Percentiles rank a stretch among this genome's conserved stretches.
Evolutionary conservation across 2,797 vertebrate genomes (phyloP).

Genomic region (Scarus forsteni): DNA sequence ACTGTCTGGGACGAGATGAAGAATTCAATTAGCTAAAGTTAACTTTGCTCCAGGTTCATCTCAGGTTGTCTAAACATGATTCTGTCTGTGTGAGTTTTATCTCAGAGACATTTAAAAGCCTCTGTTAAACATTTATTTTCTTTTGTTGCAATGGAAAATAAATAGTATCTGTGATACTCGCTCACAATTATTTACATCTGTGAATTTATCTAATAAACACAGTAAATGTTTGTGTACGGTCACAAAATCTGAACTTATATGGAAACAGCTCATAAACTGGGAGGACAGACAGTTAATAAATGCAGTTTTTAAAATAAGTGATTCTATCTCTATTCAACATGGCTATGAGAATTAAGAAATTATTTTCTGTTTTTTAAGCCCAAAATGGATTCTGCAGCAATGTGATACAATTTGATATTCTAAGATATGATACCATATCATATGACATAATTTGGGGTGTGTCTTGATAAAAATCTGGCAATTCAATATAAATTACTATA

Average conservation of each 20-base stretch:
- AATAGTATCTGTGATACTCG: slow-evolving; percentile 32
- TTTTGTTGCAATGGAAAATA: slow-evolving; percentile 66
- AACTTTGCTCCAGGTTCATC: slow-evolving; percentile 45
- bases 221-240: slow-evolving; percentile 5
- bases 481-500: too few species aligned
- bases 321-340: too few species aligned
- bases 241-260: not conserved
- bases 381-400: too few species aligned
- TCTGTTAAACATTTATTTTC: slow-evolving; percentile 47
- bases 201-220: slow-evolving; percentile 13
- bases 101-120: slow-evolving; percentile 24
- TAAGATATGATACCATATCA: too few species aligned
- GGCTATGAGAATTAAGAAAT: too few species aligned
- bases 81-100: slow-evolving; percentile 49
- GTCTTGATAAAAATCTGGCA: too few species aligned
- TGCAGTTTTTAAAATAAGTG: too few species aligned
- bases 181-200: slow-evolving; percentile 1
- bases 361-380: too few species aligned
- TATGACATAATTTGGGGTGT: too few species aligned
- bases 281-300: not conserved
- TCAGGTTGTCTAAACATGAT: slow-evolving; percentile 63
- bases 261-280: not conserved
- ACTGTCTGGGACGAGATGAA: slow-evolving; percentile 64
- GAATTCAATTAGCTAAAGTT: slow-evolving; percentile 65
- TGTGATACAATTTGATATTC: too few species aligned